These are phyloP conservation scores for Rousettus madagascariensis DNA, from an alignment of 2,797 vertebrate species.

Conservation along the genomic window DNA sequence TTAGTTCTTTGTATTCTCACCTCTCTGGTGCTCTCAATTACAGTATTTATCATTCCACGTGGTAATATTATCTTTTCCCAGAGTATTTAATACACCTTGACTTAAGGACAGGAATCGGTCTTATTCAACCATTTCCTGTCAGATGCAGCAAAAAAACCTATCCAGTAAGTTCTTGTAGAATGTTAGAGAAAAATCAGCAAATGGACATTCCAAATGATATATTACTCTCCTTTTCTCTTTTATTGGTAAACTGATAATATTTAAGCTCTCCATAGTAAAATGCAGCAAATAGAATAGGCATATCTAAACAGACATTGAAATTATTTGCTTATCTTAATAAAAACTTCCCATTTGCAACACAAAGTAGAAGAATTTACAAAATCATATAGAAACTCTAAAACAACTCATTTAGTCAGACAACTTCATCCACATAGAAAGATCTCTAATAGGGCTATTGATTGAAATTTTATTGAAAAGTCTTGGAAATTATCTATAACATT, in stretches of 20 bases:
- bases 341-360: background rate
- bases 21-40: background rate
- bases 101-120: background rate
- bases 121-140: background rate
- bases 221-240: background rate
- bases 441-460: background rate
- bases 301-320: background rate
- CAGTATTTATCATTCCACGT: background rate
- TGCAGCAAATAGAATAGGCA: background rate
- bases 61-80: background rate
- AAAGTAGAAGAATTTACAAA: background rate
- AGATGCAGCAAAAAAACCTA: background rate
- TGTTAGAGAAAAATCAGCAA: background rate
- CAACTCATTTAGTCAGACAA: background rate
- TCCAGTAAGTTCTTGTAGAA: background rate
- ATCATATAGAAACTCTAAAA: background rate
- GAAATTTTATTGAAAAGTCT: background rate
- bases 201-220: background rate
- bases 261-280: background rate
- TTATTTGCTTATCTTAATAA: background rate
- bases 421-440: background rate
- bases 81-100: background rate
- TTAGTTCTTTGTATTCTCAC: background rate
- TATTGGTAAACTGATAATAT: background rate
- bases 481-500: background rate